phyloP scores from a whole-genome alignment of 2,797 vertebrate species.

The Naso thynnoides region DNA sequence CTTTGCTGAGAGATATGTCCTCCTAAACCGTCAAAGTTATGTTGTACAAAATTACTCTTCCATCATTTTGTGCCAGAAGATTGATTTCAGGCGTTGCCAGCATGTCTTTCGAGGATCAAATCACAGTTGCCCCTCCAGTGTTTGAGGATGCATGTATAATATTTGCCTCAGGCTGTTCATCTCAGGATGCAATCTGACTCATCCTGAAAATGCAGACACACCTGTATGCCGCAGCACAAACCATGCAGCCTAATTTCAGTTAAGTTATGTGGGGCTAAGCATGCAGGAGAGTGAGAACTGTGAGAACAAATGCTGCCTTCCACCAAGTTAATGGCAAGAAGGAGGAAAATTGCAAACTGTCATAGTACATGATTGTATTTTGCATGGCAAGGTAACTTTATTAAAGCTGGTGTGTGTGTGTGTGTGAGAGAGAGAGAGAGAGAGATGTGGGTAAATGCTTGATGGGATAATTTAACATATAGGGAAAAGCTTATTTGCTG shows the following conservation, averaged over 20 bases:
- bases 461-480: no score
- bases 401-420: constrained; percentile 17
- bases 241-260: constrained; percentile 5
- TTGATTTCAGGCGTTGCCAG: background rate
- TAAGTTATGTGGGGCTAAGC: constrained; percentile 11
- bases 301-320: constrained; percentile 11
- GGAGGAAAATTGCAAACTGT: constrained; percentile 48
- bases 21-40: no score
- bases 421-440: background rate
- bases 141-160: background rate
- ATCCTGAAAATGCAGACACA: background rate
- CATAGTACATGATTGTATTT: constrained; percentile 47
- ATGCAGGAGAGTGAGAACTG: background rate
- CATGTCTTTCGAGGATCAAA: background rate
- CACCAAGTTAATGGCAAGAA: constrained; percentile 29
- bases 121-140: background rate
- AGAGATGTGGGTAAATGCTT: no score
- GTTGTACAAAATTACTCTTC: background rate
- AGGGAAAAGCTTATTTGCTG: no score
- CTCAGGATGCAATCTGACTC: background rate
- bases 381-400: constrained; percentile 37
- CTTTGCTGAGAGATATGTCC: no score
- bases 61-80: background rate
- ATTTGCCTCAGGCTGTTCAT: background rate
- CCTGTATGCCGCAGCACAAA: background rate